phyloP scores from a whole-genome alignment of 2,113 vertebrate species.

The Oryzias javanicus region DNA sequence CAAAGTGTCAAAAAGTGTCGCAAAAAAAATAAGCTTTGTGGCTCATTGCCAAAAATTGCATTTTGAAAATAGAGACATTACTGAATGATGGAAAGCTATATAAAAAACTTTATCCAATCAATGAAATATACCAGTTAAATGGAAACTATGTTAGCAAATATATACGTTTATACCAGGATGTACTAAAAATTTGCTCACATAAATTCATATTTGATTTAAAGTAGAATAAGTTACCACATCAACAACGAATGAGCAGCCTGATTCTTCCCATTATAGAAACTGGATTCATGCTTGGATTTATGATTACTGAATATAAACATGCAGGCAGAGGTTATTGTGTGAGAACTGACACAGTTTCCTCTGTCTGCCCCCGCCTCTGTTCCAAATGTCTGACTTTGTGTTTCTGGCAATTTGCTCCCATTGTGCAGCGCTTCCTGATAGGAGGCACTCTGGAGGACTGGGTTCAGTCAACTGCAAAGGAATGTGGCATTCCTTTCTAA shows the following conservation, averaged over 20 bases:
- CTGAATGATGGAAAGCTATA: too few species aligned
- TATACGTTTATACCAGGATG: too few species aligned
- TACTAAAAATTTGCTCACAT: too few species aligned
- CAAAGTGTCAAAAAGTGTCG: too few species aligned
- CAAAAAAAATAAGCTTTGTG: too few species aligned
- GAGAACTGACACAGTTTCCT: constrained; percentile 65
- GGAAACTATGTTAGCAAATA: too few species aligned
- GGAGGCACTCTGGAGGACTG: constrained; percentile 72
- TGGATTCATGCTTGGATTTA: constrained; percentile 10
- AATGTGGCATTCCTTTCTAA: constrained; percentile 76
- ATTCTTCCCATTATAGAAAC: neutral
- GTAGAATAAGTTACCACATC: too few species aligned
- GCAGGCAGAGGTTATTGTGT: constrained; percentile 38
- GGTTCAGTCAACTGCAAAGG: constrained; percentile 78
- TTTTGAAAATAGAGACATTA: too few species aligned
- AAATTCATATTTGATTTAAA: too few species aligned
- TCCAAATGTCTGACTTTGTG: constrained; percentile 74
- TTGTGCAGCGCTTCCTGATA: constrained; percentile 79
- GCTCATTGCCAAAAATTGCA: too few species aligned
- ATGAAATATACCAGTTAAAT: too few species aligned
- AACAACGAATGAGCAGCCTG: neutral
- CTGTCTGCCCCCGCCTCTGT: constrained; percentile 58
- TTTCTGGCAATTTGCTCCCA: constrained; percentile 78
- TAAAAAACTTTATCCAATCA: too few species aligned
- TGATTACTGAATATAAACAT: constrained; percentile 19